Percentiles rank a stretch among this genome's conserved stretches.
Evolutionary conservation across 1,140 invertebrate species (phyloP).

Genomic region (Drosophila oshimai): DNA sequence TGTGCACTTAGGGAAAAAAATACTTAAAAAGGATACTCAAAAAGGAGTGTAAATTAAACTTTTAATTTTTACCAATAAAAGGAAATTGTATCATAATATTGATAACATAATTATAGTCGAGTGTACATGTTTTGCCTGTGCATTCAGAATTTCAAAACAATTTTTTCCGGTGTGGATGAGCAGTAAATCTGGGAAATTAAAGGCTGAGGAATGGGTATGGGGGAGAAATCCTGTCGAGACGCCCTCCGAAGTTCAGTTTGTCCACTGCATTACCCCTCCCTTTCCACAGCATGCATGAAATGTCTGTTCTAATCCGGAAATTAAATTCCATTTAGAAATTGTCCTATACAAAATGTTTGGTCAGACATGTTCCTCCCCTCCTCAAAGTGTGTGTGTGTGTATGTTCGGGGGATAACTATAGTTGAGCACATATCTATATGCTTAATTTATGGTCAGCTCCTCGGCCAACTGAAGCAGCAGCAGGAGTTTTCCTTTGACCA

Average conservation of each 20-base stretch:
- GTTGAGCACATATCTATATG: conserved; percentile 36
- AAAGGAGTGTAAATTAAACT: not conserved
- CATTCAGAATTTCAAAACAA: not conserved
- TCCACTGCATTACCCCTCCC: conserved; percentile 16
- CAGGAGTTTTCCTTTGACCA: conserved; percentile 18
- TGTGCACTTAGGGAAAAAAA: not conserved
- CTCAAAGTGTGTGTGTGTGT: conserved; percentile 3
- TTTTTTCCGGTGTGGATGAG: not conserved
- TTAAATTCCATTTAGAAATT: conserved; percentile 81
- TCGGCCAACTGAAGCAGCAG: conserved; percentile 2
- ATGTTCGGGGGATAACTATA: conserved; percentile 9
- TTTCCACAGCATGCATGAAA: conserved; percentile 59
- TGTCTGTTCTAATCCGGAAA: conserved; percentile 80
- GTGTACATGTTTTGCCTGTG: not conserved
- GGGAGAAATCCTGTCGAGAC: conserved; percentile 4
- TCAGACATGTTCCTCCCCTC: conserved; percentile 2
- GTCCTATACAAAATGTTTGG: conserved; percentile 66
- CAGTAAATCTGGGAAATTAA: conserved; percentile 13
- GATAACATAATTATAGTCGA: not conserved
- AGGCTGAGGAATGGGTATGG: not conserved
- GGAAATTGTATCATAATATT: too few relatives aligned
- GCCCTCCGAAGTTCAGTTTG: conserved; percentile 42
- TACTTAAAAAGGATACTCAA: not conserved
- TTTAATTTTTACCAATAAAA: too few relatives aligned
- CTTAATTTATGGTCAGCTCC: conserved; percentile 50